Conservation (phyloP, 2,113 vertebrate species). For the Onychostoma macrolepis region DNA sequence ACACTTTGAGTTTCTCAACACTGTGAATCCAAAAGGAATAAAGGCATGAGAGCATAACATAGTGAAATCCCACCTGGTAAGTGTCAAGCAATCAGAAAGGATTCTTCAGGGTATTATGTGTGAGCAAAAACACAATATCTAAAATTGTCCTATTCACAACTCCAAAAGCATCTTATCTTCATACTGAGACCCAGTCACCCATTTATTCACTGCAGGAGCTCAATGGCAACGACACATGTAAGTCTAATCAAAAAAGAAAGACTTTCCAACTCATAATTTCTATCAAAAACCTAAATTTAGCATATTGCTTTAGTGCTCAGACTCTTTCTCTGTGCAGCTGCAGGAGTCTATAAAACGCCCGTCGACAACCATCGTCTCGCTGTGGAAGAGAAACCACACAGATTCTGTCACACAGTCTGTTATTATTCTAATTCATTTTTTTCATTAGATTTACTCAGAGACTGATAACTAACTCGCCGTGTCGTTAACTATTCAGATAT, state of each 20-base stretch:
- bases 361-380: not conserved
- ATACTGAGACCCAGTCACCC: not conserved
- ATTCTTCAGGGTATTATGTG: conserved; percentile 22
- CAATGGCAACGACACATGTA: not conserved
- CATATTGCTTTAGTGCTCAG: conserved; percentile 5
- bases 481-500: conserved; percentile 42
- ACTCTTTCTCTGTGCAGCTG: not conserved
- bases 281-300: not conserved
- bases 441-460: not conserved
- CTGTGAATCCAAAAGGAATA: not conserved
- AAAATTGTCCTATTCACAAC: not conserved
- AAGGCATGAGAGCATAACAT: not conserved
- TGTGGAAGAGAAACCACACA: not conserved
- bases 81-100: conserved; percentile 36
- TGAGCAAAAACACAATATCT: not conserved
- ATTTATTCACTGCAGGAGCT: not conserved
- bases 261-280: not conserved
- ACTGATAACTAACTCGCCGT: conserved; percentile 21
- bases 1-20: not conserved
- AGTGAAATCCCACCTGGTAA: conserved; percentile 16
- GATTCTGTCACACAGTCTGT: not conserved
- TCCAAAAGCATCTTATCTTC: conserved; percentile 7
- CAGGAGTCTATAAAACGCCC: not conserved
- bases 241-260: conserved; percentile 15
- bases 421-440: conserved; percentile 8